These are phyloP conservation scores for Macaca nemestrina DNA, from an alignment of 2,113 vertebrate genomes.

Conservation along the genomic window DNA sequence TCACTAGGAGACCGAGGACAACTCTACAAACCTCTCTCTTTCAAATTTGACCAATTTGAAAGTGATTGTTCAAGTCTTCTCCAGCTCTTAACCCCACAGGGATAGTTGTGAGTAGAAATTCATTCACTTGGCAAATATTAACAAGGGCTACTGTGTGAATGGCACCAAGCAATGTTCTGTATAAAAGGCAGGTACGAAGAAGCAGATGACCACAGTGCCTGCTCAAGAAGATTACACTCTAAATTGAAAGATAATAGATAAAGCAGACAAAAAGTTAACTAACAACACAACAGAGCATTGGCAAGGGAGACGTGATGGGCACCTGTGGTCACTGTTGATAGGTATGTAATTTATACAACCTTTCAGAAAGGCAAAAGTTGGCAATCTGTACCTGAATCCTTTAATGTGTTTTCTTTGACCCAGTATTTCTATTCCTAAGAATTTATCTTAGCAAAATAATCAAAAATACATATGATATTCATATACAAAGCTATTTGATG, in stretches of 20 bases:
- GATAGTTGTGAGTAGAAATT: neutral
- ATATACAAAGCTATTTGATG: neutral
- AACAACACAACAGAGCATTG: neutral
- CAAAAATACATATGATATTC: neutral
- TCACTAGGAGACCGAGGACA: neutral
- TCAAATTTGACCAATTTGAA: neutral
- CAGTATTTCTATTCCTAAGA: neutral
- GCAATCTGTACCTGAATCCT: neutral
- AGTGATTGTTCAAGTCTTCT: neutral
- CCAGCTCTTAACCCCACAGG: neutral
- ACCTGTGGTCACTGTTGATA: neutral
- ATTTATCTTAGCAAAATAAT: constrained; percentile 15
- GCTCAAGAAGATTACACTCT: neutral
- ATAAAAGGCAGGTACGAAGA: neutral
- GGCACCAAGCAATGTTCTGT: neutral
- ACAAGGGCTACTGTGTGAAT: neutral
- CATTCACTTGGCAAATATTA: neutral
- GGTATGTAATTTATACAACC: neutral
- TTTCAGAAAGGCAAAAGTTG: neutral
- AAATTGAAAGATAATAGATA: neutral
- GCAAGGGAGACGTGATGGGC: neutral
- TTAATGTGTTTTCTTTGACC: neutral
- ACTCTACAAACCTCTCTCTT: neutral
- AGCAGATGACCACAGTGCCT: neutral
- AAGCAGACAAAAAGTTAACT: neutral